Base-by-base conservation (phyloP, 2,888 invertebrate genomes). In the Sesamia inferens region DNA sequence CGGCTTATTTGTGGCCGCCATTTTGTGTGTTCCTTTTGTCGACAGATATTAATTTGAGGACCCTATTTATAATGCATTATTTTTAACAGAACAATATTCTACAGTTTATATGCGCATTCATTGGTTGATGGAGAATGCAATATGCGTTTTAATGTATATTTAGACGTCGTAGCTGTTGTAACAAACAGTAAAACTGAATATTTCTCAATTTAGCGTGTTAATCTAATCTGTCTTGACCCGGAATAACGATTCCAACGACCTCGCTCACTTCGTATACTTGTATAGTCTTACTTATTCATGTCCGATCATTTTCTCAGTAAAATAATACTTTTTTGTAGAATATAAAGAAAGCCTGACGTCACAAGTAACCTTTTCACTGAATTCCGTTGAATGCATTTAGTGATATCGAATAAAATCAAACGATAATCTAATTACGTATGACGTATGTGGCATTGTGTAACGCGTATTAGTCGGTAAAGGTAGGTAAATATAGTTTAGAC, bases 1-100 rank as follows among this genome's bases (percentile, higher is more conserved):
- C 94, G 92, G 90, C 89, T 89, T 87, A 87, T 83, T 83, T 81
- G 82, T 88, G 87, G 81, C 93, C 88, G 95, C 95, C 95, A 95
- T 96, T 92, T 96, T 95, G 94, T 93, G 24, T 90, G 88, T 90
- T 91, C 91, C 90, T 92, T 93, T 93, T 92, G 91, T 93, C 89
- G 91, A 90, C 90, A 89, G 89, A 91, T 91, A 91, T 92, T 92
- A 92, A 88, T 88, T 86, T 87, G 80, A 85, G 87, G 87, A 84
- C 87, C 87, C 87, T 85, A 81, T 85, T 86, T 87, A 76, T 74
- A 76, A 68, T 70, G 82, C 63, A 71, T 80, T 80, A 74, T 73
- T 79, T 76, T 71, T 67, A 67, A 75, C 31, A 42, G 24, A 55
- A 57, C 57, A 65, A 71, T 64, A 24, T 78, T 79, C n/a, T 74